Evolutionary conservation across 2,113 vertebrate genomes (phyloP), one percentile per base, ranked within the genome.

Genomic region (Herpetotheres cachinnans): DNA sequence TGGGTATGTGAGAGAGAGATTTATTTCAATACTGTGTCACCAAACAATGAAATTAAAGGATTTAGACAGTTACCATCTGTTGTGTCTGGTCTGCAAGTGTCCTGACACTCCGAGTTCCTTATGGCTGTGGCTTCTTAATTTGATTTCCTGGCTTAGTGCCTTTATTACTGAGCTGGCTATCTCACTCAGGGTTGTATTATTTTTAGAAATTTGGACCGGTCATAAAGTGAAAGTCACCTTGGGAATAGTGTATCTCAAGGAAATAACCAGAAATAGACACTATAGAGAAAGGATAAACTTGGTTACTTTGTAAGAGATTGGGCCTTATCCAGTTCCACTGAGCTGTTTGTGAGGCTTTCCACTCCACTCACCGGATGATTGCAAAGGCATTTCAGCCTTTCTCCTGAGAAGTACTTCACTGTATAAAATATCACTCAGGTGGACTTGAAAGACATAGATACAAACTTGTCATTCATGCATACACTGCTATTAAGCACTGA

Each of bases 11-110:
- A 79, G 73, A 67, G 38, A 12, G 36, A 86, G 55, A 95, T 93
- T 98, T 95, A 94, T 93, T 97, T 97, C 69, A 91, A 52, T 82
- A 86, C 93, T 93, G 95, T 97, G 96, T 96, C 96, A 97, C 78
- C 29, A 38, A 97, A 94, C 73, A 95, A 77, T 90, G 90, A 97
- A 97, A 96, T 94, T 78, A 95, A 95, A 97, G 70, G 91, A 92
- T 88, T 96, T 89, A 88, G 90, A 92, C 82, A 93, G 76, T 94
- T 97, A 54, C 80, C 95, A 89, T 97, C 94, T 98, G 93, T 93
- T 97, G 76, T 94, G 93, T 96, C 90, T 95, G 71, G 84, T 96
- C 91, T 94, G 27, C 25, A 82, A 93, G 87, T 97, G 77, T 85
- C 95, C 72, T 91, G 26, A 69, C 78, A 89, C 96, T 95, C 82